Percentiles rank a stretch among this genome's conserved stretches.
These are phyloP conservation scores for Clarias laeviceps DNA, from an alignment of 2,797 vertebrate genomes.

Conservation along the genomic window DNA sequence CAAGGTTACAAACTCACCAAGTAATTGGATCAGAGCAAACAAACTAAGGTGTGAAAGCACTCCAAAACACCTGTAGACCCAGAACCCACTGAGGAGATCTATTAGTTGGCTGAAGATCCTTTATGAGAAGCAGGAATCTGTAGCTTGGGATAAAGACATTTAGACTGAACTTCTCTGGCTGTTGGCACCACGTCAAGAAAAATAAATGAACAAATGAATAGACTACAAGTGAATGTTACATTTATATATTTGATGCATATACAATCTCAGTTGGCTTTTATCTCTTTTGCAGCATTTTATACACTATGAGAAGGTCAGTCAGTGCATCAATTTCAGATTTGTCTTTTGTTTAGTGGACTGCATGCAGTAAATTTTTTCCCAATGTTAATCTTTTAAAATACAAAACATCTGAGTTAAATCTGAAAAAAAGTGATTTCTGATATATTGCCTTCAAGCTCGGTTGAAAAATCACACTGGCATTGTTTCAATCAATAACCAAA, in stretches of 20 bases:
- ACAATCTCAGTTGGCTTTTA: not conserved
- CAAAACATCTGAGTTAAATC: not conserved
- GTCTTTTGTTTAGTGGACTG: not conserved
- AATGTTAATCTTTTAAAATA: not conserved
- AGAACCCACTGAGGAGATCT: not conserved
- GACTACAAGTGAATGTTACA: not conserved
- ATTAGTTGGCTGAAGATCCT: not conserved
- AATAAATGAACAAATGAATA: not conserved
- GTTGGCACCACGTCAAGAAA: not conserved
- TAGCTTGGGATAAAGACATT: not conserved
- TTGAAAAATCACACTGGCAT: not conserved
- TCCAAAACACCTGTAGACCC: not conserved
- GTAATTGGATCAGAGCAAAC: too few relatives aligned
- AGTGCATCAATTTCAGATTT: not conserved
- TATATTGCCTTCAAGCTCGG: not conserved
- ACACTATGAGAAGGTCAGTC: not conserved
- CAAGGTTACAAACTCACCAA: too few relatives aligned
- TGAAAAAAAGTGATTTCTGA: not conserved
- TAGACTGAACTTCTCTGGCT: not conserved
- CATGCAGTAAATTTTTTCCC: not conserved
- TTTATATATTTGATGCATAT: not conserved
- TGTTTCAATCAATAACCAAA: slow-evolving; percentile 48
- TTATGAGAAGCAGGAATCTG: not conserved
- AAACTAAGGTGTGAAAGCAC: too few relatives aligned
- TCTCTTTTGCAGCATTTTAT: not conserved